phyloP scores from a whole-genome alignment of 2,888 invertebrate genomes.

The Dendrolimus pini region DNA sequence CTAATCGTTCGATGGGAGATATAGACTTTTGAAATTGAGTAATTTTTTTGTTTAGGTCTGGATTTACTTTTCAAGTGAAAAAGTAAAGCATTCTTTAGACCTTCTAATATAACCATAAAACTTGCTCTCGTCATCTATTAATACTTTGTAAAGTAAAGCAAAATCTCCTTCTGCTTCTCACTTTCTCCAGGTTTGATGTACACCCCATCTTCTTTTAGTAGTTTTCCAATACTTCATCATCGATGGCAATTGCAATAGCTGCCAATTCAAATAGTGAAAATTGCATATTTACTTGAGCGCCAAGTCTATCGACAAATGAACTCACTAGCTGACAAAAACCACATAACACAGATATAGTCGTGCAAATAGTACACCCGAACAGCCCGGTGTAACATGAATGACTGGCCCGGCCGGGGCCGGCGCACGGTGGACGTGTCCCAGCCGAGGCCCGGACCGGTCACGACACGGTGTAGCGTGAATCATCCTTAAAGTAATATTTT shows the following conservation, averaged over 20 bases:
- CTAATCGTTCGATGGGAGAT: neutral
- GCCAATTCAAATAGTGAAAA: slow-evolving; percentile 4
- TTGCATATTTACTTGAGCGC: neutral
- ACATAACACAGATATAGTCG: no score
- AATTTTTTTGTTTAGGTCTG: neutral
- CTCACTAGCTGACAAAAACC: no score
- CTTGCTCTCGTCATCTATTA: neutral
- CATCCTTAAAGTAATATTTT: no score
- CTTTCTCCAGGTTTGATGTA: slow-evolving; percentile 4
- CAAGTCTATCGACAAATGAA: neutral
- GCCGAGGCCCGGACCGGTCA: no score
- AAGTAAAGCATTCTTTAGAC: slow-evolving; percentile 1
- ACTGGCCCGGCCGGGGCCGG: no score
- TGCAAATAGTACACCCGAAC: no score
- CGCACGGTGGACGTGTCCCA: no score
- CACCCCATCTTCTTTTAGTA: slow-evolving; percentile 2
- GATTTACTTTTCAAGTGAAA: neutral
- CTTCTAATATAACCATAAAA: slow-evolving; percentile 1
- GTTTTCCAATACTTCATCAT: slow-evolving; percentile 3
- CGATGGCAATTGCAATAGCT: slow-evolving; percentile 5
- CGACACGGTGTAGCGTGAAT: no score
- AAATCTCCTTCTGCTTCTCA: slow-evolving; percentile 4
- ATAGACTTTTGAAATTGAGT: neutral
- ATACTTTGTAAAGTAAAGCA: neutral
- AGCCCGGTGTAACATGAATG: no score